These are phyloP conservation scores for Vandiemenella viatica DNA, from an alignment of 2,888 invertebrate genomes.

Conservation along the genomic window DNA sequence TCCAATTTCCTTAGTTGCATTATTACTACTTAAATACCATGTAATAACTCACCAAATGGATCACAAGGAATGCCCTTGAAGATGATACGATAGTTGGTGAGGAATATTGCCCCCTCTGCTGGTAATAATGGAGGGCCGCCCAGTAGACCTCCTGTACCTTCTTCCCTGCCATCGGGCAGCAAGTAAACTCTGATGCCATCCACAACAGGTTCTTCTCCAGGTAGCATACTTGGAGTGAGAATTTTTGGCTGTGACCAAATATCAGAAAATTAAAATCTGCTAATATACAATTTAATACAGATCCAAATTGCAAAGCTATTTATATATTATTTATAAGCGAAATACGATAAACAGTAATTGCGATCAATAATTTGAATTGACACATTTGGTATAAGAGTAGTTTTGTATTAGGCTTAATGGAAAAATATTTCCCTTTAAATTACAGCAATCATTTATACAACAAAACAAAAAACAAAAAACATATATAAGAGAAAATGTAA, in stretches of 20 bases:
- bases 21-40: neutral
- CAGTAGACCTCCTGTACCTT: constrained; percentile 45
- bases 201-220: constrained; percentile 76
- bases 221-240: constrained; percentile 69
- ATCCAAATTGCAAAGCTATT: too few species aligned
- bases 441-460: too few species aligned
- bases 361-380: too few species aligned
- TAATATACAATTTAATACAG: too few species aligned
- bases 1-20: too few species aligned
- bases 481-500: too few species aligned
- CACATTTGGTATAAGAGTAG: too few species aligned
- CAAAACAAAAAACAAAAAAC: too few species aligned
- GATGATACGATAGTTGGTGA: constrained; percentile 90
- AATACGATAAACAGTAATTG: too few species aligned
- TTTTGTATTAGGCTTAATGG: too few species aligned
- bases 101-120: constrained; percentile 91
- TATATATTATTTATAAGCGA: too few species aligned
- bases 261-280: constrained; percentile 2
- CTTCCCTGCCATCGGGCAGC: constrained; percentile 78
- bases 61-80: constrained; percentile 94
- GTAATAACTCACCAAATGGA: constrained; percentile 56
- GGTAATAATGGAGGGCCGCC: constrained; percentile 60
- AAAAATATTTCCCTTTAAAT: too few species aligned
- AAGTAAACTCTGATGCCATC: constrained; percentile 81
- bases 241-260: constrained; percentile 60